Percentiles rank a stretch among this genome's conserved stretches.
Evolutionary conservation across 2,797 vertebrate species (phyloP).

Genomic region (Oreochromis mossambicus): DNA sequence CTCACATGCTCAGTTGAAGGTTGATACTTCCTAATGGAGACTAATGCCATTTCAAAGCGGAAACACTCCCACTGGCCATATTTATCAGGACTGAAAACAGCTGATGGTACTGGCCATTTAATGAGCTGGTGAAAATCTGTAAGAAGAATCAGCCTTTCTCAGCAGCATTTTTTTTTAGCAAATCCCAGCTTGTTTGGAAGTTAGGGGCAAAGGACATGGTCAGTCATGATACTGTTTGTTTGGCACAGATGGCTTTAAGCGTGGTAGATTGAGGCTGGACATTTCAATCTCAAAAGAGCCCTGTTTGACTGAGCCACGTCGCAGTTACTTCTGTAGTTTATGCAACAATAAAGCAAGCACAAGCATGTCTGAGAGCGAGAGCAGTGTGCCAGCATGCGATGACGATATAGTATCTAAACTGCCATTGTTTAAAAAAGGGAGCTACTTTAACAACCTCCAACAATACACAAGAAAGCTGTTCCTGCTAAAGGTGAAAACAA

Average conservation of each 20-base stretch:
- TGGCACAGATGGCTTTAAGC: neutral
- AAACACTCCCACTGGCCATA: neutral
- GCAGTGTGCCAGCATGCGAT: rapidly evolving
- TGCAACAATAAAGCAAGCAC: neutral
- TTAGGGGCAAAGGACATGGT: neutral
- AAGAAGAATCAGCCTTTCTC: neutral
- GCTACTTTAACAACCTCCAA: neutral
- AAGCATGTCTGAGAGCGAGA: neutral
- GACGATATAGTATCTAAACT: rapidly evolving
- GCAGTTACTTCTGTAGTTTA: neutral
- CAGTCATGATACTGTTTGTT: neutral
- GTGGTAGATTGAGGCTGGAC: neutral
- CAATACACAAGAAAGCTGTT: neutral
- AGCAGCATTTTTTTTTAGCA: neutral
- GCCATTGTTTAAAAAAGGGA: neutral
- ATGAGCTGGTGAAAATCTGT: neutral
- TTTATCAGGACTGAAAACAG: neutral
- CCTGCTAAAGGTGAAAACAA: neutral
- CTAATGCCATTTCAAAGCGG: neutral
- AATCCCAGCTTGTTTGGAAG: neutral
- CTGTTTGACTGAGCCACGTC: neutral
- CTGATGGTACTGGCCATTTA: neutral
- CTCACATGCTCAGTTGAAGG: neutral
- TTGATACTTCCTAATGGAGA: neutral
- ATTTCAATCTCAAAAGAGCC: neutral